Percentiles rank a stretch among this genome's conserved stretches.
Conservation (phyloP, 2,888 invertebrate genomes). For the Nipponacmea schrenckii region DNA sequence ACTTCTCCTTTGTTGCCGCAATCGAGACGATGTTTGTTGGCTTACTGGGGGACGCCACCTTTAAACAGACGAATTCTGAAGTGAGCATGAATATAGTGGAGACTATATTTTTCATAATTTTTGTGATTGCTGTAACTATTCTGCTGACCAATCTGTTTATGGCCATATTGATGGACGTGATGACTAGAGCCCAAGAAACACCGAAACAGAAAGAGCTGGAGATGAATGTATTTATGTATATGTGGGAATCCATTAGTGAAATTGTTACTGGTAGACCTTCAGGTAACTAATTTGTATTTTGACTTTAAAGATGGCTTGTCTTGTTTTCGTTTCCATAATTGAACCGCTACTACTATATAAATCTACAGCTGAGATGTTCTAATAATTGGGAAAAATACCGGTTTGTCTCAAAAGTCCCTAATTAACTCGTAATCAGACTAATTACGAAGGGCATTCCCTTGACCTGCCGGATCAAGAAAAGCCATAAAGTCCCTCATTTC, state of each 20-base stretch:
- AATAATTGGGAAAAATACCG: too few species aligned
- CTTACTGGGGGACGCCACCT: slow-evolving; percentile 49
- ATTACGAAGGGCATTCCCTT: too few species aligned
- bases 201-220: slow-evolving; percentile 11
- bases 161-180: slow-evolving; percentile 38
- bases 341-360: too few species aligned
- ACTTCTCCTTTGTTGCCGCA: slow-evolving; percentile 39
- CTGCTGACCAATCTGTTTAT: slow-evolving; percentile 50
- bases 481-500: too few species aligned
- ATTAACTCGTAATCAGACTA: too few species aligned
- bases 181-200: slow-evolving; percentile 11
- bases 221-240: slow-evolving; percentile 13
- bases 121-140: slow-evolving; percentile 47
- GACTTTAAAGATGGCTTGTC: too few species aligned
- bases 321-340: too few species aligned
- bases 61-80: slow-evolving; percentile 40
- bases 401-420: too few species aligned
- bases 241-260: slow-evolving; percentile 15
- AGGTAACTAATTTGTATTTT: not conserved
- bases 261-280: slow-evolving; percentile 11
- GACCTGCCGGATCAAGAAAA: too few species aligned
- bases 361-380: too few species aligned
- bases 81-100: slow-evolving; percentile 36
- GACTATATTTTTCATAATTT: slow-evolving; percentile 48
- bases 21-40: slow-evolving; percentile 47